These are phyloP conservation scores for Hydrozoanthus gracilis DNA, from an alignment of 92 coral and sea anemone species.

Conservation along the genomic window DNA sequence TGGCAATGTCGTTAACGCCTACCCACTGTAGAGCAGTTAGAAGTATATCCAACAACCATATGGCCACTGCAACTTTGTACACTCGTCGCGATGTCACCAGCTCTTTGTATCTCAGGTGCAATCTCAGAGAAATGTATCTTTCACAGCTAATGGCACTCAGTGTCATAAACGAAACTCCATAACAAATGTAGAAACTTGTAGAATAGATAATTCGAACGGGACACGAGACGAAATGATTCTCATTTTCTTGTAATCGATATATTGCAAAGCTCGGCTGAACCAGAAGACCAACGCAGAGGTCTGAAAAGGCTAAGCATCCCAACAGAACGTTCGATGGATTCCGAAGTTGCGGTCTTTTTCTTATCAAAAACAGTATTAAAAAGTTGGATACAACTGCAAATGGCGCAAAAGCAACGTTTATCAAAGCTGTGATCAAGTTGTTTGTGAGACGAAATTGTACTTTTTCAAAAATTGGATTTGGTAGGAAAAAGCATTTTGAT, in stretches of 20 bases:
- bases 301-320: slow-evolving; percentile 80
- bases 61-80: slow-evolving; percentile 42
- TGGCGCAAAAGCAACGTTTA: slow-evolving; percentile 71
- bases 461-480: slow-evolving; percentile 64
- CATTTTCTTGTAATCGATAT: slow-evolving; percentile 68
- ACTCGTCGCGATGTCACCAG: slow-evolving; percentile 65
- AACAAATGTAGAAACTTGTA: slow-evolving; percentile 76
- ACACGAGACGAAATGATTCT: slow-evolving; percentile 65
- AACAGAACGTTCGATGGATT: slow-evolving; percentile 74
- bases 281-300: slow-evolving; percentile 63
- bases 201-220: slow-evolving; percentile 68
- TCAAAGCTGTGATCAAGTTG: slow-evolving; percentile 70
- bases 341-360: slow-evolving; percentile 58
- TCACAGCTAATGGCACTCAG: slow-evolving; percentile 84
- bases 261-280: slow-evolving; percentile 75
- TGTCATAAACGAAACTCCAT: slow-evolving; percentile 83
- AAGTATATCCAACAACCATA: slow-evolving; percentile 66
- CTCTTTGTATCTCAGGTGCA: slow-evolving; percentile 78
- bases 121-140: slow-evolving; percentile 72
- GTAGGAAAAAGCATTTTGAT: slow-evolving; percentile 67
- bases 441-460: slow-evolving; percentile 61
- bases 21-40: slow-evolving; percentile 80
- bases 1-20: slow-evolving; percentile 60
- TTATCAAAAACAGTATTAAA: slow-evolving; percentile 55
- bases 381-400: slow-evolving; percentile 71